phyloP scores from a whole-genome alignment of 2,888 invertebrate species.

The Ichneumon xanthorius region DNA sequence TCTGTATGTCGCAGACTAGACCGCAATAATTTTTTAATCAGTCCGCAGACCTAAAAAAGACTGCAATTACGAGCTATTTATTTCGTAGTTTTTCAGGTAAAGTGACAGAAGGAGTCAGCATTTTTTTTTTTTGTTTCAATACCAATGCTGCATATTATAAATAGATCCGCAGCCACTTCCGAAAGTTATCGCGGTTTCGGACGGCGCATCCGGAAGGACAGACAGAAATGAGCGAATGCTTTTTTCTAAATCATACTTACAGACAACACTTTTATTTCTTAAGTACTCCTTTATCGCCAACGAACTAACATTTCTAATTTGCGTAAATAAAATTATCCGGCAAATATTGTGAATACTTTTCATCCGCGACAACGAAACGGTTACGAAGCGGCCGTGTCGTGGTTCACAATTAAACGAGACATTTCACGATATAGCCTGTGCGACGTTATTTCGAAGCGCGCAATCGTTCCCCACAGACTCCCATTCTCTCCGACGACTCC shows the following conservation, averaged over 20 bases:
- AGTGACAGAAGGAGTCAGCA: neutral
- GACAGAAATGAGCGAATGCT: neutral
- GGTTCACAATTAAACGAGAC: conserved; percentile 46
- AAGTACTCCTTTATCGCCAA: neutral
- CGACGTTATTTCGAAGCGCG: conserved; percentile 45
- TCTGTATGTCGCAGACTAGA: neutral
- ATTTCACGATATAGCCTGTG: conserved; percentile 4
- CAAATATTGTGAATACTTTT: conserved; percentile 31
- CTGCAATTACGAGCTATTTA: neutral
- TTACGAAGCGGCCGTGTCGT: conserved; percentile 15
- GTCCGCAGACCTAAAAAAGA: too few species aligned
- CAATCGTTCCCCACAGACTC: conserved; percentile 60
- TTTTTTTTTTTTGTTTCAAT: neutral
- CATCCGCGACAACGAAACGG: conserved; percentile 20
- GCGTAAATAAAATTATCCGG: conserved; percentile 1
- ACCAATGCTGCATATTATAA: neutral
- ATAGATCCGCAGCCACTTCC: neutral
- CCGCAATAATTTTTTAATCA: neutral
- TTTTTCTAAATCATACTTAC: too few species aligned
- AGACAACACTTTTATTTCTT: neutral
- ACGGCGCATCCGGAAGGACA: neutral
- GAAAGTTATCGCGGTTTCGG: neutral
- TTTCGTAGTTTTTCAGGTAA: neutral
- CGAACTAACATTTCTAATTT: neutral
- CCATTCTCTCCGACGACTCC: conserved; percentile 48